Evolutionary conservation across 2,888 invertebrate genomes (phyloP), one percentile per base, ranked within the genome.

Genomic region (Litoditis marina): DNA sequence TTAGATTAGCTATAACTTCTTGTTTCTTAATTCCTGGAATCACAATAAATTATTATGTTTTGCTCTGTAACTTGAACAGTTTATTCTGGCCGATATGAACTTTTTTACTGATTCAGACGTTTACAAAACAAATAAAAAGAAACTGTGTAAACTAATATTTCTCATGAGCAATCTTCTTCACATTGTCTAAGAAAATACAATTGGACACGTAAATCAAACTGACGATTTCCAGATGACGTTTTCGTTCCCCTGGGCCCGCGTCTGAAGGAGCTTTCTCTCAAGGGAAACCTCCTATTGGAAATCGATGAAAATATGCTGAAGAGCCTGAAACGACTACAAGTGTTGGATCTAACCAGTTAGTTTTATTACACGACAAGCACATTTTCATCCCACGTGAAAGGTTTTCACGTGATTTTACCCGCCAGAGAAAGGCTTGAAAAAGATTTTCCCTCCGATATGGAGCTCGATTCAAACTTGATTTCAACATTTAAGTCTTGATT

Each of bases 371-470:
- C 25, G 44, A 44, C 25, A 22, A 44, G 19, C 19, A 44, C 19
- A n/a, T n/a, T n/a, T n/a, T 31, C 27, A 16, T 27, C 28, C n/a
- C 30, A 39, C 25, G 19, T 42, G 16, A 34, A 31, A 36, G 22
- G 13, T 47, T 63, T 59, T 7, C n/a, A 11, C 2, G 25, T 27
- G 7, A 57, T 13, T 36, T 36, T 36, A 19, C 32, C 53, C 13
- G 34, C 8, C 31, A 22, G 13, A 25, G 39, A 36, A n/a, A n/a
- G 36, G 19, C 22, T 25, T 6, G 25, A 25, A 25, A 25, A 25
- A 22, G 44, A 22, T 5, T 25, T 22, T 44, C 73, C 11, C 65
- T 80, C 52, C 63, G 67, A 27, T 63, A 71, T 5, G 74, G 73
- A n/a, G 64, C 71, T 1, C n/a, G n/a, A n/a, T n/a, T n/a, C n/a